Evolutionary conservation across 2,113 vertebrate genomes (phyloP).

Genomic region (Apeltes quadracus): DNA sequence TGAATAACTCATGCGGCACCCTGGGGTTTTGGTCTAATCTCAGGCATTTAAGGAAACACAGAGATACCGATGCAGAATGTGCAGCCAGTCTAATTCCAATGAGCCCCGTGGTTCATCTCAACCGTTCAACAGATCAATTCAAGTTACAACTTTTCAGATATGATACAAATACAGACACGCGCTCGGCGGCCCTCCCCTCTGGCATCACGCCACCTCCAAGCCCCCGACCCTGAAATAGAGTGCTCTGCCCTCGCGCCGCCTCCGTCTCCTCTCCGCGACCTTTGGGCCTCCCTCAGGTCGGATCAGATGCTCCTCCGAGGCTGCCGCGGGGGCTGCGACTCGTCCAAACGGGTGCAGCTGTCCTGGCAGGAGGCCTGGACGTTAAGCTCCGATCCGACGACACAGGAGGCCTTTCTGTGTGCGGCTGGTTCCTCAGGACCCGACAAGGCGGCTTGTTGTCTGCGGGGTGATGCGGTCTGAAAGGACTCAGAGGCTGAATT

Average conservation of each 20-base stretch:
- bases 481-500: constrained; percentile 27
- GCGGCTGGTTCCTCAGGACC: constrained; percentile 39
- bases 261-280: neutral
- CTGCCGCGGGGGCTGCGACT: constrained; percentile 41
- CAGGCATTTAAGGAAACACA: constrained; percentile 66
- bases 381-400: constrained; percentile 63
- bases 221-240: neutral
- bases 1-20: constrained; percentile 73
- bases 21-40: constrained; percentile 68
- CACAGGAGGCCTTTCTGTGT: constrained; percentile 64
- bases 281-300: constrained; percentile 25
- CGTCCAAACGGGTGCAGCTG: constrained; percentile 73
- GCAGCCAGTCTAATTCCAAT: constrained; percentile 56
- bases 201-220: neutral
- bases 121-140: no score
- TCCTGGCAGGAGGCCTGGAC: constrained; percentile 68
- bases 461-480: constrained; percentile 25
- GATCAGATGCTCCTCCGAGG: constrained; percentile 55
- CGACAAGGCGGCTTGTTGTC: constrained; percentile 43
- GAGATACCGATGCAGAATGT: constrained; percentile 56
- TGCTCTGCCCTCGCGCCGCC: constrained; percentile 11
- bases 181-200: no score
- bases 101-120: constrained; percentile 29
- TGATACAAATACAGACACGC: no score
- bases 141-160: no score